Evolutionary conservation across 2,797 vertebrate genomes (phyloP).

Genomic region (Spinus olivaceus): DNA sequence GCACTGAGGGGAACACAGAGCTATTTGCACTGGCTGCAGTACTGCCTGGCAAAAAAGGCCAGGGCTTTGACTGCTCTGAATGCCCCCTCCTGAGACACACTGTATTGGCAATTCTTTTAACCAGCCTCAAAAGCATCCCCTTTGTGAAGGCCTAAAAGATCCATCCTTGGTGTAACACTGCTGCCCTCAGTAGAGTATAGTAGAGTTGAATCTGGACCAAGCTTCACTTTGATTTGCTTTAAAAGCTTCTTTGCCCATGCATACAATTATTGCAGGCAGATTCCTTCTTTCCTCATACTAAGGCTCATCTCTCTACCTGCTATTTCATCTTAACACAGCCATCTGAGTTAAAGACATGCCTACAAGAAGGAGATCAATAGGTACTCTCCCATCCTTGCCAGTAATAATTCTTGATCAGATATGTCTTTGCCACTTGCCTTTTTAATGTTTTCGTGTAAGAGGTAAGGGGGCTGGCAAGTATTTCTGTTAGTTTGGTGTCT

Average conservation of each 20-base stretch:
- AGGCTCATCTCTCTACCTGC: background rate
- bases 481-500: background rate
- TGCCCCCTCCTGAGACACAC: background rate
- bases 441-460: background rate
- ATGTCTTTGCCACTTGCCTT: background rate
- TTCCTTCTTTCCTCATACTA: background rate
- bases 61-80: conserved; percentile 17
- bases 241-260: conserved; percentile 8
- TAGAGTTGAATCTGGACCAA: background rate
- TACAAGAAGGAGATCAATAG: background rate
- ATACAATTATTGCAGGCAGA: background rate
- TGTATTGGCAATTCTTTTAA: conserved; percentile 10
- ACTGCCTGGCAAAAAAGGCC: background rate
- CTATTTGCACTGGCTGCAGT: background rate
- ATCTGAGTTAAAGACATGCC: background rate
- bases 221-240: background rate
- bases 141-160: conserved; percentile 47
- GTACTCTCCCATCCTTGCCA: background rate
- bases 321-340: background rate
- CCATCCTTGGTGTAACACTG: background rate
- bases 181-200: background rate
- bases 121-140: background rate
- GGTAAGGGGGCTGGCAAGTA: background rate
- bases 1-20: background rate
- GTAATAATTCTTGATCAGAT: background rate